Evolutionary conservation across 2,113 vertebrate species (phyloP).

Genomic region (Barnardius zonarius): DNA sequence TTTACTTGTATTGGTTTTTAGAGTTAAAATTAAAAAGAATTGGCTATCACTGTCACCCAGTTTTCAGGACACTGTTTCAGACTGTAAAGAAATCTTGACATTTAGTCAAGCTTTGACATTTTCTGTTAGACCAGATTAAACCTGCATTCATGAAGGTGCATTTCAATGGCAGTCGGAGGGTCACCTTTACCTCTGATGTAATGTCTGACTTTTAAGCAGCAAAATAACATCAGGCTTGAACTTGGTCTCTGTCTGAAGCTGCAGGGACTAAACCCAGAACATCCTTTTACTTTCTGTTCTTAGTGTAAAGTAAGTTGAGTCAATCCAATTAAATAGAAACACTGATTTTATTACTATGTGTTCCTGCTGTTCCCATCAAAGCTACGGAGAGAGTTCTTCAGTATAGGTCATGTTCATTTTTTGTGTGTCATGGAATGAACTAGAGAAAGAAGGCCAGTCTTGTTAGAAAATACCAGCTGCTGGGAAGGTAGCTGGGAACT

Average conservation of each 20-base stretch:
- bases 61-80: neutral
- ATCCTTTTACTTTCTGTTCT: neutral
- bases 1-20: neutral
- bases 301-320: neutral
- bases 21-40: neutral
- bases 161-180: neutral
- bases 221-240: neutral
- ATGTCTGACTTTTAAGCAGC: neutral
- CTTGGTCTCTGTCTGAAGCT: neutral
- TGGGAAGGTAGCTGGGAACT: neutral
- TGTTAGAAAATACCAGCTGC: neutral
- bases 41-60: neutral
- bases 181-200: neutral
- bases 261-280: neutral
- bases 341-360: neutral
- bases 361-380: neutral
- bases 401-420: neutral
- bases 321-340: neutral
- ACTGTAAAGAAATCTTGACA: neutral
- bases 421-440: neutral
- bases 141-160: neutral
- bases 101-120: constrained; percentile 55
- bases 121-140: constrained; percentile 2
- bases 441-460: neutral
- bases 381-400: neutral